These are phyloP conservation scores for Notamacropus eugenii DNA, from an alignment of 2,797 vertebrate species.

Conservation along the genomic window DNA sequence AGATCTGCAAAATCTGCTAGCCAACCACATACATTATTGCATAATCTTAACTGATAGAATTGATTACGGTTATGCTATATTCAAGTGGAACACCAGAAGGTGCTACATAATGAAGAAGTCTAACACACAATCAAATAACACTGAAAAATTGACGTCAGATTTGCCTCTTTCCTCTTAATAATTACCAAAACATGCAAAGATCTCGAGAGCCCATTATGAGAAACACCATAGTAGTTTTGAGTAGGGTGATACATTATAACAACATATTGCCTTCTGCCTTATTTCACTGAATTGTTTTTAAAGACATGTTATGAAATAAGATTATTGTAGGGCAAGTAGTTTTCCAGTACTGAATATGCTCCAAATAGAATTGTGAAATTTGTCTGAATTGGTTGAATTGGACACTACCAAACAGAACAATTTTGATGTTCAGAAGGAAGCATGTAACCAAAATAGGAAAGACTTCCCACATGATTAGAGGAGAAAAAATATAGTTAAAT, in stretches of 20 bases:
- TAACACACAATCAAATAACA: not conserved
- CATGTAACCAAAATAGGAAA: not conserved
- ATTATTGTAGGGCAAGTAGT: not conserved
- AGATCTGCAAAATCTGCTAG: not conserved
- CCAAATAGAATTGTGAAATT: constrained; percentile 7
- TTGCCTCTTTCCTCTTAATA: not conserved
- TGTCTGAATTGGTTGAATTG: not conserved
- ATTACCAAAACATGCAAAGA: not conserved
- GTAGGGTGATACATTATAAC: not conserved
- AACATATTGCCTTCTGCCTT: not conserved
- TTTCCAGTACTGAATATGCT: not conserved
- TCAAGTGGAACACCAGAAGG: not conserved
- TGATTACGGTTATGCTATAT: not conserved
- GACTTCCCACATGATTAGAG: not conserved
- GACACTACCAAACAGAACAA: not conserved
- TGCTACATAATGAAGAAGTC: not conserved
- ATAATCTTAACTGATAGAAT: not conserved
- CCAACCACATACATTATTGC: not conserved
- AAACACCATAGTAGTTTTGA: not conserved
- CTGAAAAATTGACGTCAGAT: not conserved
- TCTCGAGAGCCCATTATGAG: not conserved
- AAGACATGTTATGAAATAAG: not conserved
- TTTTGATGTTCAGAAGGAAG: not conserved
- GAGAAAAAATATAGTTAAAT: not conserved
- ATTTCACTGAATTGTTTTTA: not conserved